phyloP scores from a whole-genome alignment of 2,797 vertebrate genomes.

The Tragopan temminckii region DNA sequence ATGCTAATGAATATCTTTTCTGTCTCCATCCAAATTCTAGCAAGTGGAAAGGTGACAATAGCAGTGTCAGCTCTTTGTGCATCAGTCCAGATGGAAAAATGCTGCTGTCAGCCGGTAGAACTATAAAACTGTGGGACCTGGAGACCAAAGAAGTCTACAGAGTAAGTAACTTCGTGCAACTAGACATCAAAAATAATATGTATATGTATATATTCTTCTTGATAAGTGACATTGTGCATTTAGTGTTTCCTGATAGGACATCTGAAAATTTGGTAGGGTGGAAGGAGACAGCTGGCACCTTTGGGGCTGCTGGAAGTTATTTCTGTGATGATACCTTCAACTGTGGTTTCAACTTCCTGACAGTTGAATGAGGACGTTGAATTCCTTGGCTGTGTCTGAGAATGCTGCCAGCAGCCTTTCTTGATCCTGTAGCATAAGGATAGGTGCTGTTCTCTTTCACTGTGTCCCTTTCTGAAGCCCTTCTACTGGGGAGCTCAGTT shows the following conservation, averaged over 20 bases:
- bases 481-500: background rate
- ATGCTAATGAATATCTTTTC: background rate
- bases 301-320: constrained; percentile 37
- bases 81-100: constrained; percentile 97
- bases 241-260: background rate
- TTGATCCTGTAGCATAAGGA: background rate
- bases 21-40: constrained; percentile 76
- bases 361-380: constrained; percentile 74
- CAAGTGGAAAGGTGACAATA: constrained; percentile 97
- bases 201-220: background rate
- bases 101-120: constrained; percentile 94
- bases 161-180: constrained; percentile 83
- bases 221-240: background rate
- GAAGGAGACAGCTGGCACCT: background rate
- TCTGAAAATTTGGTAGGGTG: background rate
- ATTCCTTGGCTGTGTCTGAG: constrained; percentile 85
- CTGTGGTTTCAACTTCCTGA: constrained; percentile 78
- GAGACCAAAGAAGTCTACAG: constrained; percentile 97
- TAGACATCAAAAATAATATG: background rate
- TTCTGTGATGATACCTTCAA: constrained; percentile 75
- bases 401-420: constrained; percentile 37
- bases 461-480: background rate
- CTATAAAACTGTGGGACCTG: constrained; percentile 98
- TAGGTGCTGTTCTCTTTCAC: background rate
- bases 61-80: constrained; percentile 91